phyloP scores from a whole-genome alignment of 2,113 vertebrate species.

The Salvator merianae region DNA sequence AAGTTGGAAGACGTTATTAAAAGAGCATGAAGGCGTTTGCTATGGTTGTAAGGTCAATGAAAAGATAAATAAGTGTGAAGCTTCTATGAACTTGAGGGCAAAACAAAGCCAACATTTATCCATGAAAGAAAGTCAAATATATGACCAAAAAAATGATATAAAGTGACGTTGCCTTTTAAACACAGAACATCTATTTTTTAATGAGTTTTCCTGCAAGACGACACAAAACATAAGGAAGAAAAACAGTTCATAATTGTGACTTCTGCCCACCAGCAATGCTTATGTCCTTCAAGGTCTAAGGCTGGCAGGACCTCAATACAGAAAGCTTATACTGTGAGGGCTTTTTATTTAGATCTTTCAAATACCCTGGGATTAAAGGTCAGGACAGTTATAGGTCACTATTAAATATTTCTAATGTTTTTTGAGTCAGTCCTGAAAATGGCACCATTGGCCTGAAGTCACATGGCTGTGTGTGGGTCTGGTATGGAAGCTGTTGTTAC shows the following conservation, averaged over 20 bases:
- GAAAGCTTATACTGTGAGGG: conserved; percentile 22
- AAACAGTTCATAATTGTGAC: conserved; percentile 38
- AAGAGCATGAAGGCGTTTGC: background rate
- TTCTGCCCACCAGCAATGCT: conserved; percentile 33
- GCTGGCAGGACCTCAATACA: conserved; percentile 50
- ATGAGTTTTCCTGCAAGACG: conserved; percentile 35
- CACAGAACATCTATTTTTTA: conserved; percentile 33
- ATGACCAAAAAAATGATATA: conserved; percentile 8
- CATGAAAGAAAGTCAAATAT: background rate
- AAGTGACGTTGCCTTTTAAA: conserved; percentile 27
- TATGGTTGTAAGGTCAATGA: background rate
- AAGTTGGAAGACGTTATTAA: background rate
- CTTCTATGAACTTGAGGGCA: background rate
- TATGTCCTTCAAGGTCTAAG: conserved; percentile 39
- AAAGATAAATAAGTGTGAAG: background rate
- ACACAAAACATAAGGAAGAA: conserved; percentile 12
- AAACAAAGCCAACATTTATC: conserved; percentile 4
- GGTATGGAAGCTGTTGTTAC: conserved; percentile 6
- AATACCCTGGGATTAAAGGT: conserved; percentile 21
- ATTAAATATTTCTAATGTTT: conserved; percentile 43
- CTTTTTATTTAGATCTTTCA: conserved; percentile 22
- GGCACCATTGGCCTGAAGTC: conserved; percentile 40
- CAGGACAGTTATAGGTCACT: conserved; percentile 40
- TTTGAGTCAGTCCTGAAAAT: conserved; percentile 48
- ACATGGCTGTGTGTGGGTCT: conserved; percentile 23